phyloP scores from a whole-genome alignment of 2,113 vertebrate species.

The Hypomesus transpacificus region DNA sequence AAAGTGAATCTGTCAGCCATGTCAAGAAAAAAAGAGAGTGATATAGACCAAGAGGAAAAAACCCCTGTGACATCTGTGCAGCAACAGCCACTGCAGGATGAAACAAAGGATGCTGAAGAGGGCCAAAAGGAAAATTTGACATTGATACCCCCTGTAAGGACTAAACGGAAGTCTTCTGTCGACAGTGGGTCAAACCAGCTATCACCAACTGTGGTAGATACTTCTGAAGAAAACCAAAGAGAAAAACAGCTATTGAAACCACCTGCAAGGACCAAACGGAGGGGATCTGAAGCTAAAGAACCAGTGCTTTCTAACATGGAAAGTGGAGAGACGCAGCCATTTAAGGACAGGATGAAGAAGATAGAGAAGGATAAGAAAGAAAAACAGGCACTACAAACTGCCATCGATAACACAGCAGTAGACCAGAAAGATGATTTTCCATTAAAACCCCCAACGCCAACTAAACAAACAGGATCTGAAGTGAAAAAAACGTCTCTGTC shows the following conservation, averaged over 20 bases:
- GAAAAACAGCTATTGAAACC: conserved; percentile 24
- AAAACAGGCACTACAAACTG: background rate
- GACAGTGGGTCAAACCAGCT: no score
- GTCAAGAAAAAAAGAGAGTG: no score
- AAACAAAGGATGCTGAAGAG: background rate
- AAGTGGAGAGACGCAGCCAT: background rate
- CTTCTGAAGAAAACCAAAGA: conserved; percentile 18
- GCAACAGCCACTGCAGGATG: no score
- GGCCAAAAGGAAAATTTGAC: conserved; percentile 22
- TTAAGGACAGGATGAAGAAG: conserved; percentile 10
- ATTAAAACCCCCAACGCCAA: no score
- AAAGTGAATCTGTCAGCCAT: conserved; percentile 19
- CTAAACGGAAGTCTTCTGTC: conserved; percentile 18
- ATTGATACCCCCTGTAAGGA: conserved; percentile 15
- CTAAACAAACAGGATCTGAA: no score
- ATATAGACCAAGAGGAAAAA: no score
- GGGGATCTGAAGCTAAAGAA: conserved; percentile 14
- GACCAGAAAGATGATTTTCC: no score
- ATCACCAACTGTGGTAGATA: background rate
- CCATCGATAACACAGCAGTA: background rate
- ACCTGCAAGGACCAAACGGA: conserved; percentile 7
- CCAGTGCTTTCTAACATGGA: background rate
- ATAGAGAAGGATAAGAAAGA: background rate
- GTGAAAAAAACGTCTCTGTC: no score
- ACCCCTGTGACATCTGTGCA: no score